Conservation (phyloP, 2,888 invertebrate species). For the Nomada ferruginata region DNA sequence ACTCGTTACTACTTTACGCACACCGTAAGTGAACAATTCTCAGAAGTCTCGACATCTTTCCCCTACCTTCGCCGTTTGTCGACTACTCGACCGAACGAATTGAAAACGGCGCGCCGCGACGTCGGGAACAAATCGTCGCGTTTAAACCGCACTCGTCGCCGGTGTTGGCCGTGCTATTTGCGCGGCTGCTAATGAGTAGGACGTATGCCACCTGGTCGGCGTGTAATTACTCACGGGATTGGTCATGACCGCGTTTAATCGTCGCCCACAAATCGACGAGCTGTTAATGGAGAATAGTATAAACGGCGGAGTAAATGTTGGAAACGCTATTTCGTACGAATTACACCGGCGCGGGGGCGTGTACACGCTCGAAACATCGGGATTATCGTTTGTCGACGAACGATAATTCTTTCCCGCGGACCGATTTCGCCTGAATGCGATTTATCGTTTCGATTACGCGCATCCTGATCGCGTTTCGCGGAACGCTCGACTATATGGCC, state of each 20-base stretch:
- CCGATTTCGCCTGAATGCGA: constrained; percentile 16
- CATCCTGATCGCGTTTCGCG: constrained; percentile 16
- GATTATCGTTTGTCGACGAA: constrained; percentile 47
- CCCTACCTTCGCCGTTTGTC: background rate
- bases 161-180: constrained; percentile 53
- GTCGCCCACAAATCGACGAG: constrained; percentile 67
- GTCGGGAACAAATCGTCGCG: constrained; percentile 57
- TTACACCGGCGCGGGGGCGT: constrained; percentile 20
- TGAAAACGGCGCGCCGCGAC: constrained; percentile 25
- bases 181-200: constrained; percentile 66
- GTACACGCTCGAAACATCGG: constrained; percentile 39
- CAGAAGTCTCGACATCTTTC: background rate
- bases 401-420: constrained; percentile 43
- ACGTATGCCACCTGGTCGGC: constrained; percentile 57
- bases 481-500: background rate
- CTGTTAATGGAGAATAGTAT: constrained; percentile 65
- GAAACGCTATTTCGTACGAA: constrained; percentile 45
- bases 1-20: too few species aligned
- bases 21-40: background rate
- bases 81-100: constrained; percentile 21
- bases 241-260: constrained; percentile 66
- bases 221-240: constrained; percentile 71
- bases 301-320: constrained; percentile 55
- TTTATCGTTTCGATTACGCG: constrained; percentile 17
- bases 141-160: constrained; percentile 44